Evolutionary conservation across 2,113 vertebrate genomes (phyloP).

Genomic region (Microcebus murinus): DNA sequence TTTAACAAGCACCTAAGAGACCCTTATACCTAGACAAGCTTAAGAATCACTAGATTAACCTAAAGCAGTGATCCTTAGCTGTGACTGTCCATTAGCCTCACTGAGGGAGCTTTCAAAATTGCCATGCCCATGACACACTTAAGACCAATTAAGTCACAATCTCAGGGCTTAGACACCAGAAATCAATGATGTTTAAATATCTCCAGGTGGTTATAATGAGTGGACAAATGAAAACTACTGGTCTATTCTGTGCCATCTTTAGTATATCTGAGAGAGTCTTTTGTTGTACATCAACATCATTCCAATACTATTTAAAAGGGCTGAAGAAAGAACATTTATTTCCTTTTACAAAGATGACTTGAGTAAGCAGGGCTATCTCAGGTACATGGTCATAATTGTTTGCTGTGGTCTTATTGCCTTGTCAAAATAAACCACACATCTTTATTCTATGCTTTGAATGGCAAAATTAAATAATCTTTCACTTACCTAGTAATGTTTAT

Average conservation of each 20-base stretch:
- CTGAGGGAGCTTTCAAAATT: neutral
- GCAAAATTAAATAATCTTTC: neutral
- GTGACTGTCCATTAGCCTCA: neutral
- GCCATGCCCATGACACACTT: accelerated
- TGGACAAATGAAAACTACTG: accelerated
- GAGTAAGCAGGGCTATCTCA: neutral
- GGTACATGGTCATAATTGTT: neutral
- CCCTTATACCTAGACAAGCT: neutral
- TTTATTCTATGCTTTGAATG: neutral
- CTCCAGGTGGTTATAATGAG: neutral
- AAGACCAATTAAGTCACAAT: neutral
- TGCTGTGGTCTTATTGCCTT: neutral
- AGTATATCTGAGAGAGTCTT: neutral
- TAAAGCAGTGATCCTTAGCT: neutral
- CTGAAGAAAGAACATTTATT: neutral
- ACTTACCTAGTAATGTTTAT: neutral
- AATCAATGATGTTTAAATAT: neutral
- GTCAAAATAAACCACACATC: neutral
- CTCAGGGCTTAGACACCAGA: accelerated
- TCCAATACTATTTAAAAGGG: neutral
- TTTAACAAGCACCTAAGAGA: neutral
- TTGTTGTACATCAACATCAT: neutral
- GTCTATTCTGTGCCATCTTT: accelerated
- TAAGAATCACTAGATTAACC: neutral
- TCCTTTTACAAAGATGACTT: neutral